phyloP scores from a whole-genome alignment of 2,888 invertebrate genomes.

The Halocaridina rubra region DNA sequence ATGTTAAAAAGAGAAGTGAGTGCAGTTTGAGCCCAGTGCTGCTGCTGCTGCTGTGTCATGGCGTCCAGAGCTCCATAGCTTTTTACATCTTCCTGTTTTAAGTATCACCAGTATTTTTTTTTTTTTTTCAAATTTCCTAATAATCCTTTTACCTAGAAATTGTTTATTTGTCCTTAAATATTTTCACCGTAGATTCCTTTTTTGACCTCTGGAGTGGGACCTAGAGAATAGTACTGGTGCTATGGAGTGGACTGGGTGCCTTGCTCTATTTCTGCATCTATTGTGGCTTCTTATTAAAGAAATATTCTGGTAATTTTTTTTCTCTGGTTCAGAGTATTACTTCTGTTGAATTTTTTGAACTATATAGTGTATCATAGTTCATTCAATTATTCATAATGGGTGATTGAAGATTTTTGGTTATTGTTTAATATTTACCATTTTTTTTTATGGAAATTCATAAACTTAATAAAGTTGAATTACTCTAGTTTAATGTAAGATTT shows the following conservation, averaged over 20 bases:
- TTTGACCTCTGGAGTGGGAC: constrained; percentile 47
- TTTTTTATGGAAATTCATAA: constrained; percentile 50
- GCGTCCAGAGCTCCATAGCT: constrained; percentile 58
- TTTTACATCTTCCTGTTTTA: no score
- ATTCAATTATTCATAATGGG: constrained; percentile 34
- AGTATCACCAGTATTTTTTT: background rate
- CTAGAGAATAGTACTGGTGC: constrained; percentile 54
- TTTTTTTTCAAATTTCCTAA: background rate
- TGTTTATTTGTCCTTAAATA: no score
- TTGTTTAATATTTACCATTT: constrained; percentile 30
- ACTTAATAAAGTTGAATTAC: constrained; percentile 30
- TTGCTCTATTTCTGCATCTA: constrained; percentile 50
- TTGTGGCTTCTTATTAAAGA: constrained; percentile 51
- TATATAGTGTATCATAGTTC: constrained; percentile 35
- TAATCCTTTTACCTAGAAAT: no score
- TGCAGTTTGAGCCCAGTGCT: constrained; percentile 58
- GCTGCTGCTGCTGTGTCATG: constrained; percentile 39
- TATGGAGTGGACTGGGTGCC: constrained; percentile 59
- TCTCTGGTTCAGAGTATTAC: no score
- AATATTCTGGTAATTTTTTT: no score
- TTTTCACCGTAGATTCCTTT: no score
- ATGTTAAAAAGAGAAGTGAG: no score
- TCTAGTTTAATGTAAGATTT: constrained; percentile 47
- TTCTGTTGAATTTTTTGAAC: constrained; percentile 54
- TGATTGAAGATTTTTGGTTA: constrained; percentile 27